Conservation (phyloP, 2,888 invertebrate genomes). For the Ernsta delagoae region DNA sequence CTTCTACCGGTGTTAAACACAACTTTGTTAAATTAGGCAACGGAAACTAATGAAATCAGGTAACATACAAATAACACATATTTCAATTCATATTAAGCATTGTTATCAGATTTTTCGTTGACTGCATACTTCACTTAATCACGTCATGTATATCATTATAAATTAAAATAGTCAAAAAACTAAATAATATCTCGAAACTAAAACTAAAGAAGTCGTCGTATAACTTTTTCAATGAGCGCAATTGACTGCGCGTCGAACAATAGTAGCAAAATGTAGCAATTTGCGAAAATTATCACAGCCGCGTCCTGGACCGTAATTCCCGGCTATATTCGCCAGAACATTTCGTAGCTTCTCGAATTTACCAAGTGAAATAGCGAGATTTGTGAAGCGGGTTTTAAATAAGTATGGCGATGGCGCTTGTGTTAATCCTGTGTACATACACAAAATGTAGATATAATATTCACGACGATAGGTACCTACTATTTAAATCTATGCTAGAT, state of each 20-base stretch:
- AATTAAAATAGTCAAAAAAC: neutral
- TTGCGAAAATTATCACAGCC: conserved; percentile 63
- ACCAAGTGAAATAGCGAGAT: neutral
- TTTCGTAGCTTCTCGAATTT: conserved; percentile 8
- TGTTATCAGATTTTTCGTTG: no score
- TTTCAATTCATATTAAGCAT: no score
- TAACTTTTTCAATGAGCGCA: conserved; percentile 44
- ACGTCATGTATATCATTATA: no score
- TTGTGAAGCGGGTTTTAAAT: neutral
- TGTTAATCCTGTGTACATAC: no score
- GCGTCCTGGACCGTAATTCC: conserved; percentile 34
- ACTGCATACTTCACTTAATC: no score
- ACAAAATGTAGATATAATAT: no score
- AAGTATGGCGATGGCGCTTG: neutral
- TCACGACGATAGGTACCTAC: no score
- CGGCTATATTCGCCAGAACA: conserved; percentile 9
- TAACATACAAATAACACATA: no score
- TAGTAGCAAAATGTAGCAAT: conserved; percentile 57
- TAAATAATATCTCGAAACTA: neutral
- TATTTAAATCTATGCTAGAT: no score
- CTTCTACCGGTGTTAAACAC: no score
- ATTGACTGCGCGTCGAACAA: conserved; percentile 56
- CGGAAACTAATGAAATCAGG: no score
- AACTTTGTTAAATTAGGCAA: no score
- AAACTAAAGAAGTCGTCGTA: conserved; percentile 30